These are phyloP conservation scores for Eira barbara DNA, from an alignment of 2,113 vertebrate species.

Conservation along the genomic window DNA sequence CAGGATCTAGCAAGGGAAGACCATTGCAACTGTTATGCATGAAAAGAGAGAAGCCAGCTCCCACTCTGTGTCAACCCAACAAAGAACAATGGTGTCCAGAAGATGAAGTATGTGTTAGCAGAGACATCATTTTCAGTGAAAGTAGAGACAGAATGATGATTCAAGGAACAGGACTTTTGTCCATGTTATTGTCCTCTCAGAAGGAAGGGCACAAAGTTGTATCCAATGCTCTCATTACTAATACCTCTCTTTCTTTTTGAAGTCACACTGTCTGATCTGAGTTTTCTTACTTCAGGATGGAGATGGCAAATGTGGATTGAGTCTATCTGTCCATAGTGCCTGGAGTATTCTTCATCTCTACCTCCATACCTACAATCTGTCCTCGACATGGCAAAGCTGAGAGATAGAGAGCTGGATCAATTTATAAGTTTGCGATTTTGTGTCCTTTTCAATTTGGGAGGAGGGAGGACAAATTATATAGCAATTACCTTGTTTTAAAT, in stretches of 20 bases:
- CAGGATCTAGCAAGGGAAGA: slow-evolving; percentile 82
- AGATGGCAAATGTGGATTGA: background rate
- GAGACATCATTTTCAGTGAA: background rate
- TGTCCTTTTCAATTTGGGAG: background rate
- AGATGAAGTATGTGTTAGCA: background rate
- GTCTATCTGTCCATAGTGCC: background rate
- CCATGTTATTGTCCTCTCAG: background rate
- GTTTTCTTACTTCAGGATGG: background rate
- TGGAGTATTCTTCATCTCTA: background rate
- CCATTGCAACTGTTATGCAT: slow-evolving; percentile 79
- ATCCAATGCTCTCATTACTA: background rate
- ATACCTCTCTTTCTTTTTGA: background rate
- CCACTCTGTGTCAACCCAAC: background rate
- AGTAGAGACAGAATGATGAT: background rate
- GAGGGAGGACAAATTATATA: background rate
- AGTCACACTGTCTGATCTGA: background rate
- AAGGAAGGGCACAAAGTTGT: background rate
- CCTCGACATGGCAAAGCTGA: background rate
- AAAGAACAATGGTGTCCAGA: background rate
- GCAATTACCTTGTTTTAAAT: background rate
- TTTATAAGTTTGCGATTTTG: background rate
- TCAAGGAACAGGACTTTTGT: background rate
- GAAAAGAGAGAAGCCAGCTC: slow-evolving; percentile 83
- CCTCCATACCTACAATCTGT: background rate
- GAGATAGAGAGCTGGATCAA: background rate